A percentile compares a stretch with the other conserved stretches of the same genome.
Conservation (phyloP, 2,113 vertebrate species). For the Hyperoodon ampullatus region DNA sequence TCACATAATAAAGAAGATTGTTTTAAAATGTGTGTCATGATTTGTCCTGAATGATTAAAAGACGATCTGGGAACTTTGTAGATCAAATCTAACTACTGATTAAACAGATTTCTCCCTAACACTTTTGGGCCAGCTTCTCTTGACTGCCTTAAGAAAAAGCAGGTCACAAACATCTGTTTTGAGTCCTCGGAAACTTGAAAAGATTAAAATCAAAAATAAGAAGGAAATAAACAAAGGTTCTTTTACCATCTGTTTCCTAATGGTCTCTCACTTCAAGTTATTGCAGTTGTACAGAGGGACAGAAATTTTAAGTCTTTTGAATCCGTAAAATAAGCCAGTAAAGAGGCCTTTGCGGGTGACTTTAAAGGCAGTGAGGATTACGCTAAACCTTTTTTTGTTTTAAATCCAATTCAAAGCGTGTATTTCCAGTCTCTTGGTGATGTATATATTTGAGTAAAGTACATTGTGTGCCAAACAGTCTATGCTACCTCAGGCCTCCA, state of each 20-base stretch:
- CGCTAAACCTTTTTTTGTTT: not conserved
- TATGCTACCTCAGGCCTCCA: not conserved
- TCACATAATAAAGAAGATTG: not conserved
- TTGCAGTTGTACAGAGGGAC: not conserved
- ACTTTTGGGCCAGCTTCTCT: slow-evolving; percentile 41
- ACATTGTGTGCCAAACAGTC: not conserved
- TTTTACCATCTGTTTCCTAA: slow-evolving; percentile 64
- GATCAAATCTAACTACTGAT: slow-evolving; percentile 26
- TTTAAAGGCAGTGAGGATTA: slow-evolving; percentile 8
- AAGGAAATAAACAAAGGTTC: slow-evolving; percentile 63
- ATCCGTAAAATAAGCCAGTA: slow-evolving; percentile 24
- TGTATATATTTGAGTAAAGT: not conserved
- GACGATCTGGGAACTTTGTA: not conserved
- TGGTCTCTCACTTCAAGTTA: slow-evolving; percentile 32
- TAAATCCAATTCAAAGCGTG: not conserved
- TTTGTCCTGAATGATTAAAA: slow-evolving; percentile 28
- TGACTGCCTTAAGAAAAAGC: slow-evolving; percentile 13
- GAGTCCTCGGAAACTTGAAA: slow-evolving; percentile 64
- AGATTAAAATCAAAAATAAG: slow-evolving; percentile 69
- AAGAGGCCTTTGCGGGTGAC: not conserved
- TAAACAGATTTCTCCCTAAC: slow-evolving; percentile 40
- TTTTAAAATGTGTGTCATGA: slow-evolving; percentile 37
- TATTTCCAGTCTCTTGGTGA: not conserved
- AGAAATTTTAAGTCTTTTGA: slow-evolving; percentile 39
- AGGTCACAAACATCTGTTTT: slow-evolving; percentile 61